Evolutionary conservation across 2,888 invertebrate species (phyloP), one percentile per base, ranked within the genome.

Genomic region (Trissolcus japonicus): DNA sequence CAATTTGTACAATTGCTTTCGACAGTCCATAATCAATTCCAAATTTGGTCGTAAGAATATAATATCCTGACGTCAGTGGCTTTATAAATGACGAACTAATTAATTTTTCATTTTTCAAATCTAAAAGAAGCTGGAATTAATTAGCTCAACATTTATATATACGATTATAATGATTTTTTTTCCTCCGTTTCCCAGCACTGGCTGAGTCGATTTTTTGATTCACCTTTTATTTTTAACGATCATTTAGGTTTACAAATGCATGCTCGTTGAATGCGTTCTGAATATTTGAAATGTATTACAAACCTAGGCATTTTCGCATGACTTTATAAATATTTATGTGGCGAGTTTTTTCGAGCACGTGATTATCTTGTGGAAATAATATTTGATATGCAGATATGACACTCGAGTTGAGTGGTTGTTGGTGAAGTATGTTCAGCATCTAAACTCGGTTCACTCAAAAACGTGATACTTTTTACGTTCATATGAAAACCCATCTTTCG

Each of bases 281-380:
- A 61, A 61, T 69, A 69, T 56, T 55, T 53, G 50, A 56, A 61
- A 48, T 21, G 21, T 19, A 56, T 17, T 56, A 43, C 55, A n/a
- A 60, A 60, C 48, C 60, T 60, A n/a, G 16, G 17, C 41, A 62
- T 61, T 56, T 29, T 40, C 56, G 48, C 46, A 25, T 16, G n/a
- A 48, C 19, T 21, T 71, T 48, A 69, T 69, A 50, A 71, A 71
- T 71, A 71, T 71, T 71, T 16, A 71, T 57, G 21, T 17, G 11
- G 13, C 16, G 40, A 25, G 21, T 62, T 43, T 53, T 66, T 57
- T 40, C 35, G 17, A 19, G 41, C 29, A n/a, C 29, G 25, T n/a
- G 60, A 51, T 57, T 40, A 29, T 67, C 57, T 54, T 43, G 54
- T 35, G 62, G 21, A 71, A 60, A 55, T 59, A 16, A 53, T 50